Base-by-base conservation (phyloP, 2,888 invertebrate species). In the Agonopterix heracliana region DNA sequence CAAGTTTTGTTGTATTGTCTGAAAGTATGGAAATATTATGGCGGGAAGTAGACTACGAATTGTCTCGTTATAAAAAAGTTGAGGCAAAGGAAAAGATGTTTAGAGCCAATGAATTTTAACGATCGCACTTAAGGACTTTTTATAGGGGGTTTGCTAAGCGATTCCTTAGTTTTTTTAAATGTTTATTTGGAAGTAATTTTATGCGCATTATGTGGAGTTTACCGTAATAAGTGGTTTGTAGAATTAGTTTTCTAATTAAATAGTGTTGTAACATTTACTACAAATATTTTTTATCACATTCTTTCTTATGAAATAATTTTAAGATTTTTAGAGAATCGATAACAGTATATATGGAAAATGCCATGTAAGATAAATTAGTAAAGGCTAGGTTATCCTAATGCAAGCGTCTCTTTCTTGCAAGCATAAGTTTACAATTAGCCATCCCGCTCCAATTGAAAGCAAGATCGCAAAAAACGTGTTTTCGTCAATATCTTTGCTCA, bases 11-110 rank as follows among this genome's bases (percentile, higher is more conserved):
- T 35, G 13, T 13, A 3, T 14, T 56, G 48, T 46, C 57, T 62
- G 61, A 71, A 73, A 74, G 71, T 81, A 83, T 86, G 83, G 78
- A 79, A 84, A 84, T 84, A 80, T 78, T 75, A 82, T 72, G 71
- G 76, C 76, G 71, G 76, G 78, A 82, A 80, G 74, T 78, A 51
- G 85, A 78, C 74, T 85, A 81, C 76, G 78, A 84, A 86, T 86
- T 68, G 81, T 80, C 79, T 83, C 63, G 63, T 78, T 81, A 74
- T 64, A 78, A 74, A 79, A 74, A 69, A 53, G 60, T 60, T 53
- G 58, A 65, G 62, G 67, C 64, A 62, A 70, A 73, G 70, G 67
- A 68, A 75, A 66, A 72, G 63, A 73, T 69, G 72, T 72, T 79
- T 68, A 71, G 66, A 66, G 68, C 69, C 79, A 73, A 81, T 83